Evolutionary conservation across 2,888 invertebrate species (phyloP).

Genomic region (Pollenia amentaria): DNA sequence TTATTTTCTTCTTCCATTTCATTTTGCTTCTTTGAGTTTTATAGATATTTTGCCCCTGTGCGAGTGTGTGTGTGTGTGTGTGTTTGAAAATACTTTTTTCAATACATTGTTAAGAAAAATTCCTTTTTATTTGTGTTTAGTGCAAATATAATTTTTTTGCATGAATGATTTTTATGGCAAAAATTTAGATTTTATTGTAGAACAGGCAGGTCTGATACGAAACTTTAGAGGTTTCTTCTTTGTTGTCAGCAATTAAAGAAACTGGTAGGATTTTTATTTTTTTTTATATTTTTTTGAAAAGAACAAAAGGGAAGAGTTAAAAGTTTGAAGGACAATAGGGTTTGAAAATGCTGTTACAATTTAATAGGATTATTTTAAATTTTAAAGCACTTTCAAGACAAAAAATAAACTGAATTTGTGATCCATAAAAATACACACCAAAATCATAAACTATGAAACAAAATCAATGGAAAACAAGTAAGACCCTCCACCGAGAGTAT

Average conservation of each 20-base stretch:
- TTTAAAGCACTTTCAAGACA: too few species aligned
- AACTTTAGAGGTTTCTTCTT: background rate
- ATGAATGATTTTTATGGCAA: slow-evolving; percentile 35
- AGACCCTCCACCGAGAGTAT: too few species aligned
- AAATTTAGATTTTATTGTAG: slow-evolving; percentile 9
- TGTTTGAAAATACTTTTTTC: background rate
- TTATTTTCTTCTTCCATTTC: background rate
- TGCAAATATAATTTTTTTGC: slow-evolving; percentile 18
- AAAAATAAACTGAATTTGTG: too few species aligned
- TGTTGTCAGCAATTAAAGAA: slow-evolving; percentile 6
- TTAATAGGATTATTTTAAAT: too few species aligned
- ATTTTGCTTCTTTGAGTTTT: background rate
- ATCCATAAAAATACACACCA: too few species aligned
- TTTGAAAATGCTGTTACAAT: too few species aligned
- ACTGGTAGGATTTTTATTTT: background rate
- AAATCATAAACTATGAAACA: too few species aligned
- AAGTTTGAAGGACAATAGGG: too few species aligned
- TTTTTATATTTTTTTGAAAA: too few species aligned
- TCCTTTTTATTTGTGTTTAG: background rate
- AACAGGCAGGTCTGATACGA: background rate
- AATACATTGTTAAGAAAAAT: slow-evolving; percentile 14
- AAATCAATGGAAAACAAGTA: too few species aligned
- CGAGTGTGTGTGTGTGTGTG: background rate
- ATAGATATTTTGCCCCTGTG: slow-evolving; percentile 6
- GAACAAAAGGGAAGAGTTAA: too few species aligned